These are phyloP conservation scores for Myiozetetes cayanensis DNA, from an alignment of 2,113 vertebrate genomes.

Conservation along the genomic window DNA sequence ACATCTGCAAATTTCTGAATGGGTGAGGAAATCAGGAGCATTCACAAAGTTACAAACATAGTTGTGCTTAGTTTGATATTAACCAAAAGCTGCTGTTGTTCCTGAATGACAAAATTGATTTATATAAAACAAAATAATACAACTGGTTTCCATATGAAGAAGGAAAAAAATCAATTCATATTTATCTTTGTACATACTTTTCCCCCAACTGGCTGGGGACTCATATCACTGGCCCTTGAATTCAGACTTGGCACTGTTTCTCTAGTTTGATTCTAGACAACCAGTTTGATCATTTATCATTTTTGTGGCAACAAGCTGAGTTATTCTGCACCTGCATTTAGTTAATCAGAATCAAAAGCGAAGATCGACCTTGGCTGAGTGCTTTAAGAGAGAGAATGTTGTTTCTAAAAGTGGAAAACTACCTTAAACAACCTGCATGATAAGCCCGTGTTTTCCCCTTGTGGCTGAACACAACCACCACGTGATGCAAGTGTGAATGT, in stretches of 20 bases:
- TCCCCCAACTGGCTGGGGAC: neutral
- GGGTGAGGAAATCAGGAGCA: neutral
- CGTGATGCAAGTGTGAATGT: too few relatives aligned
- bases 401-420: too few relatives aligned
- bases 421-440: too few relatives aligned
- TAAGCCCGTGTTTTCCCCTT: too few relatives aligned
- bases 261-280: neutral
- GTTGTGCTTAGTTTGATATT: neutral
- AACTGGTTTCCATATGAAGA: neutral
- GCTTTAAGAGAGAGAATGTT: too few relatives aligned
- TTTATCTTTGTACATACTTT: neutral
- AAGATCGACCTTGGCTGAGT: too few relatives aligned
- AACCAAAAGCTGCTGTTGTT: neutral
- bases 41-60: neutral
- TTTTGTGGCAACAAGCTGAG: neutral
- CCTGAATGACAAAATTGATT: neutral
- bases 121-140: neutral
- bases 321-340: too few relatives aligned
- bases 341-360: too few relatives aligned
- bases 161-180: neutral
- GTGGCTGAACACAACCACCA: too few relatives aligned
- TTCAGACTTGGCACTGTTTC: neutral
- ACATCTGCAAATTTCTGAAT: neutral
- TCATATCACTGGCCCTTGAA: neutral
- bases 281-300: accelerated